Base-by-base conservation (phyloP, 1,140 invertebrate genomes). In the Agrypnia vestita region DNA sequence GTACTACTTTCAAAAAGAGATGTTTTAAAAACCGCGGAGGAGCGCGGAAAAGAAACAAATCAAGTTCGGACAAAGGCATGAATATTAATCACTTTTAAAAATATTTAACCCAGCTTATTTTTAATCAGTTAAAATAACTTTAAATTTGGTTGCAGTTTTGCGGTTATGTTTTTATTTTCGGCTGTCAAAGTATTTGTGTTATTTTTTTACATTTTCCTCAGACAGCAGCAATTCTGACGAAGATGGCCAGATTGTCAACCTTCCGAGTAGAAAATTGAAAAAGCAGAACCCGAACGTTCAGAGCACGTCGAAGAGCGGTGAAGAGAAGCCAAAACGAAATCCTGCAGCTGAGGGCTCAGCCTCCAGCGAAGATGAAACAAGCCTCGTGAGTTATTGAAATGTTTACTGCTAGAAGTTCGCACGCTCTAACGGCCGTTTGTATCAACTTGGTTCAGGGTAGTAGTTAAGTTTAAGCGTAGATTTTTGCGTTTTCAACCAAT, bases 281-380 rank as follows among this genome's bases (percentile, higher is more conserved):
- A 83, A 80, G 21, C 61, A 71, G 13, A 83, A 83, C 61, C 82
- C 82, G 4, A 83, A 83, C 21, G 72, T 83, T 15, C 82, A 83
- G 55, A 80, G 75, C 19, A 78, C 79, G 3, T 71, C 56, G 7
- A 69, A 69, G 15, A 75, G 73, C 53, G 15, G 47, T 13, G 59
- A 17, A 55, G 15, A 56, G 10, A 74, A 78, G 67, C 15, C 10
- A 21, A 17, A 53, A 73, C 44, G 17, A 15, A 72, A 44, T 21
- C 43, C 19, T 8, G 21, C 51, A 55, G 46, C 3, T 21, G 53
- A 47, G 51, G 46, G 17, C 21, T 59, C n/a, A n/a, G n/a, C 55
- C 35, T 80, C 79, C 12, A 75, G 72, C 43, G 82, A 83, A 21
- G 78, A 80, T n/a, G 74, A 79, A 11, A 51, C 59, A 61, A 19